Percentiles rank a stretch among this genome's conserved stretches.
These are phyloP conservation scores for Nothobranchius furzeri DNA, from an alignment of 2,113 vertebrate species.

Conservation along the genomic window DNA sequence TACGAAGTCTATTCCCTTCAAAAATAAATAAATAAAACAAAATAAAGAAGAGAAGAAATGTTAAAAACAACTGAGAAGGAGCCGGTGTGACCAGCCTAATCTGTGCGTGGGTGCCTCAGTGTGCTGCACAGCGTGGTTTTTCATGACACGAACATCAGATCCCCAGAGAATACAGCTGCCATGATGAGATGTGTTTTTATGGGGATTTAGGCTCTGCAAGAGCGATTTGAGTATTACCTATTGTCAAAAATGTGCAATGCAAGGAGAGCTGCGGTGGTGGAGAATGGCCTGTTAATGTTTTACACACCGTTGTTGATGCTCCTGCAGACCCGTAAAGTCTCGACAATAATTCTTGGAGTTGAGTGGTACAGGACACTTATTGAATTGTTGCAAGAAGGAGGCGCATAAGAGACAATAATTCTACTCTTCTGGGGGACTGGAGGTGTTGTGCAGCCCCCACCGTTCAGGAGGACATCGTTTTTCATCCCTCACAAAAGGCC, in stretches of 20 bases:
- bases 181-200: slow-evolving; percentile 64
- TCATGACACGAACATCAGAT: slow-evolving; percentile 70
- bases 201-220: slow-evolving; percentile 70
- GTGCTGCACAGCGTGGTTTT: slow-evolving; percentile 61
- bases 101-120: slow-evolving; percentile 65
- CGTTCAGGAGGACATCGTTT: slow-evolving; percentile 41
- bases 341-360: slow-evolving; percentile 40
- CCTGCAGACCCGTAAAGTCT: slow-evolving; percentile 58
- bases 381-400: slow-evolving; percentile 46
- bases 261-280: slow-evolving; percentile 37
- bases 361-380: slow-evolving; percentile 40
- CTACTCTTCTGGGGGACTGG: slow-evolving; percentile 34
- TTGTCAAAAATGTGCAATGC: slow-evolving; percentile 65
- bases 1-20: slow-evolving; percentile 54
- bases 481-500: slow-evolving; percentile 62
- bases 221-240: slow-evolving; percentile 67
- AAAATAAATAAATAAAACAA: slow-evolving; percentile 12
- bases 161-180: slow-evolving; percentile 68
- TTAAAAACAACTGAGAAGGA: slow-evolving; percentile 35
- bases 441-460: slow-evolving; percentile 12
- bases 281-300: slow-evolving; percentile 69
- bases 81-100: slow-evolving; percentile 67
- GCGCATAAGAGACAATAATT: slow-evolving; percentile 44
- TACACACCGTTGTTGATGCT: slow-evolving; percentile 63
- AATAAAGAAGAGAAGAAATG: slow-evolving; percentile 31